phyloP scores from a whole-genome alignment of 2,888 invertebrate genomes.

The Caradrina kadenii region DNA sequence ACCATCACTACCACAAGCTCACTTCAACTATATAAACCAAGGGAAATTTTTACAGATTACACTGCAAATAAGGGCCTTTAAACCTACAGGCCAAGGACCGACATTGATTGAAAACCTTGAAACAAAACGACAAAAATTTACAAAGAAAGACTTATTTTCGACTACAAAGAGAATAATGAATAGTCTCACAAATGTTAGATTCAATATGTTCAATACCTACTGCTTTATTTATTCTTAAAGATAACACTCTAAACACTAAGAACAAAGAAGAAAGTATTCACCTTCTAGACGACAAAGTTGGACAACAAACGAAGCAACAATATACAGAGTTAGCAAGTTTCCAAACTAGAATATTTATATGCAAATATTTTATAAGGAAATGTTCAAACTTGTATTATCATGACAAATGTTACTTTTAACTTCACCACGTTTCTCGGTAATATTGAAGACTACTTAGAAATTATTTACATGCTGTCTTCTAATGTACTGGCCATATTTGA shows the following conservation, averaged over 20 bases:
- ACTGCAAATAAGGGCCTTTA: background rate
- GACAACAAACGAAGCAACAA: constrained; percentile 42
- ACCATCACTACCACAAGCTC: too few relatives aligned
- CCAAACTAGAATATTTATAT: constrained; percentile 65
- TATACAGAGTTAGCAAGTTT: constrained; percentile 35
- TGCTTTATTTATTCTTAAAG: constrained; percentile 10
- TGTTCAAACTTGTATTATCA: constrained; percentile 41
- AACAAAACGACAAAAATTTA: constrained; percentile 5
- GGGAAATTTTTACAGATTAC: background rate
- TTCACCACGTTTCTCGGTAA: constrained; percentile 17
- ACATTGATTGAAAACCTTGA: background rate
- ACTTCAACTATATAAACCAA: too few relatives aligned
- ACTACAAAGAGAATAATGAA: constrained; percentile 20
- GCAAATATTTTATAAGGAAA: constrained; percentile 62
- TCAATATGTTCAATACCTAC: constrained; percentile 35
- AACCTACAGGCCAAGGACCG: background rate
- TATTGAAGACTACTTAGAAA: constrained; percentile 20
- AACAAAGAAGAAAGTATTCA: constrained; percentile 18
- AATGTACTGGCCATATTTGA: background rate
- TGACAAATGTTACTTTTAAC: constrained; percentile 57
- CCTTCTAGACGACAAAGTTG: constrained; percentile 31
- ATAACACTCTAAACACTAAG: constrained; percentile 14
- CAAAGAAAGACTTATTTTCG: constrained; percentile 12
- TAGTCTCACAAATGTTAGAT: constrained; percentile 9
- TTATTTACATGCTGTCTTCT: background rate